These are phyloP conservation scores for Eumaeus atala DNA, from an alignment of 1,140 invertebrate genomes.

Conservation along the genomic window DNA sequence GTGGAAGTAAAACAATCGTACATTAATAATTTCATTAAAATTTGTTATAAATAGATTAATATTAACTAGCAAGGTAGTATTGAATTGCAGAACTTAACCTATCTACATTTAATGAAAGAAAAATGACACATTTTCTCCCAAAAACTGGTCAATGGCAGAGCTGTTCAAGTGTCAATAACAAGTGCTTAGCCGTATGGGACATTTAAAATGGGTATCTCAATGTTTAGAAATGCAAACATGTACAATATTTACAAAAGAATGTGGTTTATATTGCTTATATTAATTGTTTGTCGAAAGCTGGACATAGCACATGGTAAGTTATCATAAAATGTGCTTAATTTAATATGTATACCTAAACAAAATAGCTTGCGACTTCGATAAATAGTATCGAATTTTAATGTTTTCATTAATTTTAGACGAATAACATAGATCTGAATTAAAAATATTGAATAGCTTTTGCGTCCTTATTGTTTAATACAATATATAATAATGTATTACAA, in stretches of 20 bases:
- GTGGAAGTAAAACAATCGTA: too few relatives aligned
- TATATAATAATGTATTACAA: too few relatives aligned
- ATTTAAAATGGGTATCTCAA: constrained; percentile 47
- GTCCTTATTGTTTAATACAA: too few relatives aligned
- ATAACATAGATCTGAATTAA: too few relatives aligned
- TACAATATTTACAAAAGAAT: constrained; percentile 42
- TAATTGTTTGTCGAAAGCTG: constrained; percentile 35
- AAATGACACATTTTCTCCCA: constrained; percentile 47
- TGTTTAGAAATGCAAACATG: constrained; percentile 50
- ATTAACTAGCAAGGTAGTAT: too few relatives aligned
- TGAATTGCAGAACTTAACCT: too few relatives aligned
- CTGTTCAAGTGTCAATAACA: constrained; percentile 46
- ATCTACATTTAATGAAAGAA: constrained; percentile 10
- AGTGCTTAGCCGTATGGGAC: constrained; percentile 44
- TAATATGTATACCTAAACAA: constrained; percentile 13
- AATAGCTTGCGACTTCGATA: not conserved
- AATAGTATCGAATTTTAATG: too few relatives aligned
- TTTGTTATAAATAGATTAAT: too few relatives aligned
- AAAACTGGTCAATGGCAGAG: constrained; percentile 51
- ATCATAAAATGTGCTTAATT: constrained; percentile 19
- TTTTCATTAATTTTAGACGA: too few relatives aligned
- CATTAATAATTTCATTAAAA: too few relatives aligned
- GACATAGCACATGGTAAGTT: constrained; percentile 46
- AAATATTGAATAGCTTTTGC: too few relatives aligned
- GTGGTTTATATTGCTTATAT: constrained; percentile 43